Conservation (phyloP, 2,797 vertebrate genomes). For the Macropus fuliginosus region DNA sequence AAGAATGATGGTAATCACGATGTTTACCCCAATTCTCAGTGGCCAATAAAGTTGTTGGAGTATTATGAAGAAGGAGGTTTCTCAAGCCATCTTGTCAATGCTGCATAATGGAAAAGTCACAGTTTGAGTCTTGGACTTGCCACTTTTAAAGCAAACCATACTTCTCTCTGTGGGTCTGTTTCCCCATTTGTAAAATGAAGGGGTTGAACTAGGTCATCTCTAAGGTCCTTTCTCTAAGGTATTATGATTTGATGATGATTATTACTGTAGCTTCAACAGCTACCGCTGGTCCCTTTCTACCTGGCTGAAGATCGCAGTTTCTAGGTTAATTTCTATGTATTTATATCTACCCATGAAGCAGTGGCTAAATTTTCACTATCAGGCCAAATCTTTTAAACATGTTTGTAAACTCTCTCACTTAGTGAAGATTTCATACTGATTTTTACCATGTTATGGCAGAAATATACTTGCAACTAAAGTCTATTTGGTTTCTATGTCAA, state of each 20-base stretch:
- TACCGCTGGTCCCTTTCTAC: not conserved
- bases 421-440: slow-evolving; percentile 4
- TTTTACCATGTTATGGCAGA: slow-evolving; percentile 34
- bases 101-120: slow-evolving; percentile 63
- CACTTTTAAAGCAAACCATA: slow-evolving; percentile 47
- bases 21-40: slow-evolving; percentile 2
- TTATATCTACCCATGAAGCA: not conserved
- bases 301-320: not conserved
- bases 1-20: not conserved
- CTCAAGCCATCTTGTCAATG: slow-evolving; percentile 29
- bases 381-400: not conserved
- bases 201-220: slow-evolving; percentile 24
- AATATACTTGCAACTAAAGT: slow-evolving; percentile 6
- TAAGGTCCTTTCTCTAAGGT: slow-evolving; percentile 26
- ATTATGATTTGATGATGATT: not conserved
- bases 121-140: slow-evolving; percentile 51
- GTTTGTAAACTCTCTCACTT: not conserved
- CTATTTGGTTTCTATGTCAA: not conserved
- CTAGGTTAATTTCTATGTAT: not conserved
- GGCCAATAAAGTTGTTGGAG: slow-evolving; percentile 28
- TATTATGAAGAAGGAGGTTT: slow-evolving; percentile 1
- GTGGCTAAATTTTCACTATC: not conserved
- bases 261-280: not conserved
- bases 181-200: slow-evolving; percentile 67
- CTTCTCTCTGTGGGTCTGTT: slow-evolving; percentile 60